phyloP scores from a whole-genome alignment of 2,113 vertebrate species.

The Lepisosteus osseus region DNA sequence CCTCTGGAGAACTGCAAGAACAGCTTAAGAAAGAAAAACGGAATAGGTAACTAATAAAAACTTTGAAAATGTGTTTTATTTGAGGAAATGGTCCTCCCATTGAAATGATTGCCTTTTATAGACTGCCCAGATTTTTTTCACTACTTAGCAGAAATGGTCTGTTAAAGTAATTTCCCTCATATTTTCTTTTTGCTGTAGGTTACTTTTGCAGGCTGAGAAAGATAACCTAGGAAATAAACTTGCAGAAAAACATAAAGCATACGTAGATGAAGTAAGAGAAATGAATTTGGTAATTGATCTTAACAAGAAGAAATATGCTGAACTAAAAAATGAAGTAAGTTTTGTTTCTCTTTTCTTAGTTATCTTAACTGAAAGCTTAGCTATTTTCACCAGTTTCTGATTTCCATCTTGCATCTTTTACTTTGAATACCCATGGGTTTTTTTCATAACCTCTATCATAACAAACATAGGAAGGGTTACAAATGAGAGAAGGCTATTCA shows the following conservation, averaged over 20 bases:
- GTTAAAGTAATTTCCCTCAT: background rate
- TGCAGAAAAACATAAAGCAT: background rate
- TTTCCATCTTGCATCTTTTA: no score
- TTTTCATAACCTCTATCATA: no score
- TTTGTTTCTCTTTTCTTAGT: no score
- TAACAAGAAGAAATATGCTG: constrained; percentile 6
- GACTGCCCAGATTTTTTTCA: no score
- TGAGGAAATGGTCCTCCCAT: no score
- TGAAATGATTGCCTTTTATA: no score
- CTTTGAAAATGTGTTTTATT: background rate
- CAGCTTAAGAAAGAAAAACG: constrained; percentile 26
- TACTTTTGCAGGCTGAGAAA: constrained; percentile 38
- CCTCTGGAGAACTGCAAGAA: background rate
- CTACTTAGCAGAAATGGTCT: no score
- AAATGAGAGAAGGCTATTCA: no score
- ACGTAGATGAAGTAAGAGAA: background rate
- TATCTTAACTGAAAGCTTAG: no score
- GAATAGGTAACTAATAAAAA: background rate
- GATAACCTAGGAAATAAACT: constrained; percentile 20
- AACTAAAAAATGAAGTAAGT: constrained; percentile 45
- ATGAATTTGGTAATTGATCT: constrained; percentile 5
- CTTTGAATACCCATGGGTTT: no score
- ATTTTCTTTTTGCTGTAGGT: constrained; percentile 35
- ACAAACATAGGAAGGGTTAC: no score
- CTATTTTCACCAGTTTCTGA: no score